Base-by-base conservation (phyloP, 2,113 vertebrate genomes). In the Siniperca chuatsi region DNA sequence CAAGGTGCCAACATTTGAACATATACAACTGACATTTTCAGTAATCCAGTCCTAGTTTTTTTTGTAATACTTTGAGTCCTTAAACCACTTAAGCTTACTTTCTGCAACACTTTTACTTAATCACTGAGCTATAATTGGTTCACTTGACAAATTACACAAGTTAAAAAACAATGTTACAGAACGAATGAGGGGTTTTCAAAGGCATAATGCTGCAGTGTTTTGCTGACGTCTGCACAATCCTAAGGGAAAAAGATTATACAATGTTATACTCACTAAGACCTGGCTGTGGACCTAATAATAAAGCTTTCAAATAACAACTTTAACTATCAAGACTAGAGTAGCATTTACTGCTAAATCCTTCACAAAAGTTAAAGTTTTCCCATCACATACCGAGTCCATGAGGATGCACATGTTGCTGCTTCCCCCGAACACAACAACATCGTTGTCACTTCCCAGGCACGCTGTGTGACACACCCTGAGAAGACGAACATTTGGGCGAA, bases 371-470 rank as follows among this genome's bases (percentile, higher is more conserved):
- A 8, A 18, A 25, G 12, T 21, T 68, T 44, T 60, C 13, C 5
- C 10, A 5, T 57, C 21, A 95, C 97, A 89, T 93, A 99, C 98
- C 54, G 96, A 96, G 93, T 99, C 98, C 93, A 97, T 94, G 55
- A 95, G 94, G 76, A 98, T 92, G 85, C 96, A 79, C 86, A 97
- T 96, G 76, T 97, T 96, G 90, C 96, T 97, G 93, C 97, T 98
- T 70, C 98, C 98, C 65, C 98, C 98, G 77, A 98, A 99, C 79
- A 99, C 97, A 80, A 99, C 96, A 29, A 99, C 96, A 48, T 99
- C 98, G 75, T 91, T 89, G 70, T 99, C 97, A 68, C 94, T 97
- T 20, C 98, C 98, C 33, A 96, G 95, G 62, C 97, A 97, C n/a
- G 98, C 97, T 0, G 97, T 97, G 83, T 99, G 98, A 96, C 97